These are phyloP conservation scores for Alfaro cultratus DNA, from an alignment of 2,797 vertebrate species.

Conservation along the genomic window DNA sequence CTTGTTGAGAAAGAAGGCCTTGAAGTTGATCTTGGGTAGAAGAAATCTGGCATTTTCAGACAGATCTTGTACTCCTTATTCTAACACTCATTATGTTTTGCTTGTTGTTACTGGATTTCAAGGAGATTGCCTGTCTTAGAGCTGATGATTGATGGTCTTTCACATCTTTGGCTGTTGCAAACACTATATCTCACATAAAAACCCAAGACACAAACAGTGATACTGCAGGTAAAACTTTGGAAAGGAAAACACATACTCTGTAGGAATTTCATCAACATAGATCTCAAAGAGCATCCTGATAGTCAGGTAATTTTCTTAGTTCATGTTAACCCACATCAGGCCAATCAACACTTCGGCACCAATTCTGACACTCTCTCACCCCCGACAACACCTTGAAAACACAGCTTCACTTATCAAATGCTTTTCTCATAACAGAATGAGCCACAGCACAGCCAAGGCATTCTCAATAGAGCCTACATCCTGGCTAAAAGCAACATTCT, in stretches of 20 bases:
- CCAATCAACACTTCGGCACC: conserved; percentile 65
- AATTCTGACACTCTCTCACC: conserved; percentile 58
- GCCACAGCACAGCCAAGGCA: conserved; percentile 8
- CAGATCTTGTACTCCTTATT: conserved; percentile 52
- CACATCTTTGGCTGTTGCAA: background rate
- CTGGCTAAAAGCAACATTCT: background rate
- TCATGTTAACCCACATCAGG: conserved; percentile 28
- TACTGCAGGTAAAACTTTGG: background rate
- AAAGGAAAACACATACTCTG: background rate
- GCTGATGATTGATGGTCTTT: background rate
- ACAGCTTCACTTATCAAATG: conserved; percentile 35
- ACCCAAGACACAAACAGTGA: conserved; percentile 15
- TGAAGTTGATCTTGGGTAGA: conserved; percentile 75
- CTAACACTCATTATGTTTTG: background rate
- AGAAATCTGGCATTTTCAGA: conserved; percentile 38
- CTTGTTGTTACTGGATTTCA: background rate
- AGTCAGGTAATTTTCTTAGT: conserved; percentile 38
- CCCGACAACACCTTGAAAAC: conserved; percentile 40
- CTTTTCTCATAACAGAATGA: conserved; percentile 50
- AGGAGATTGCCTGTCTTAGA: background rate
- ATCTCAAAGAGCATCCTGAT: conserved; percentile 38
- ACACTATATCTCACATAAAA: background rate
- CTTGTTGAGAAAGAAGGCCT: conserved; percentile 55
- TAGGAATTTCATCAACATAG: conserved; percentile 16
- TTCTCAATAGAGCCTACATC: conserved; percentile 22